Percentiles rank a stretch among this genome's conserved stretches.
phyloP scores from a whole-genome alignment of 2,113 vertebrate genomes.

The Notarius quadriscutis region DNA sequence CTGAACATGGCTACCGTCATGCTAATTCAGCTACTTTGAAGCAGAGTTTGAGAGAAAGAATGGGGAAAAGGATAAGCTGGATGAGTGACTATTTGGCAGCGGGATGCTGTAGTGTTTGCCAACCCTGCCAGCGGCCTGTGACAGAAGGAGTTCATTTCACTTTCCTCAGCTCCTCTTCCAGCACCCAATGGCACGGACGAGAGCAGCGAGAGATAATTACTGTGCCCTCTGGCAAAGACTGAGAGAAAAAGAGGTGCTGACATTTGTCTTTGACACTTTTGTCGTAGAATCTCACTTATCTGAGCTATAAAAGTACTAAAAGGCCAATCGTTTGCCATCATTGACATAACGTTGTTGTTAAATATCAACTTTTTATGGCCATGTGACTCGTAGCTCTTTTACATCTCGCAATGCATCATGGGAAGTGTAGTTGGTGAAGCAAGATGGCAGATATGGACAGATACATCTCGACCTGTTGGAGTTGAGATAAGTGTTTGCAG shows the following conservation, averaged over 20 bases:
- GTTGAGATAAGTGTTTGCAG: too few relatives aligned
- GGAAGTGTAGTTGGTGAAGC: too few relatives aligned
- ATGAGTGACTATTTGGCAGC: conserved; percentile 37
- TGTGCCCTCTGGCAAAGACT: conserved; percentile 29
- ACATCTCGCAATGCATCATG: neutral
- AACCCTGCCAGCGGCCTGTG: conserved; percentile 29
- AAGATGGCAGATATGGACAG: too few relatives aligned
- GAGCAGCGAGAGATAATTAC: conserved; percentile 45
- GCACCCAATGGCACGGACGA: conserved; percentile 21
- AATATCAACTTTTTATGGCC: neutral
- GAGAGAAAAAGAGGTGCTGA: conserved; percentile 17
- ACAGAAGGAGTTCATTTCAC: conserved; percentile 45
- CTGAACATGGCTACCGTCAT: neutral
- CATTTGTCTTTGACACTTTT: conserved; percentile 31
- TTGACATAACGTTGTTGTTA: conserved; percentile 19
- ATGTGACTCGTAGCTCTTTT: neutral
- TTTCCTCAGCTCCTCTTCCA: conserved; percentile 16
- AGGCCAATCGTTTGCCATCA: neutral
- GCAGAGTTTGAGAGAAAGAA: neutral
- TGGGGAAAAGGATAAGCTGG: conserved; percentile 8
- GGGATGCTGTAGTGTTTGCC: conserved; percentile 5
- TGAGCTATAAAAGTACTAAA: conserved; percentile 19
- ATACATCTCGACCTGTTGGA: too few relatives aligned
- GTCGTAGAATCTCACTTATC: conserved; percentile 22
- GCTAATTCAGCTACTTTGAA: neutral